Base-by-base conservation (phyloP, 2,797 vertebrate species). In the Onychomys leucogaster region DNA sequence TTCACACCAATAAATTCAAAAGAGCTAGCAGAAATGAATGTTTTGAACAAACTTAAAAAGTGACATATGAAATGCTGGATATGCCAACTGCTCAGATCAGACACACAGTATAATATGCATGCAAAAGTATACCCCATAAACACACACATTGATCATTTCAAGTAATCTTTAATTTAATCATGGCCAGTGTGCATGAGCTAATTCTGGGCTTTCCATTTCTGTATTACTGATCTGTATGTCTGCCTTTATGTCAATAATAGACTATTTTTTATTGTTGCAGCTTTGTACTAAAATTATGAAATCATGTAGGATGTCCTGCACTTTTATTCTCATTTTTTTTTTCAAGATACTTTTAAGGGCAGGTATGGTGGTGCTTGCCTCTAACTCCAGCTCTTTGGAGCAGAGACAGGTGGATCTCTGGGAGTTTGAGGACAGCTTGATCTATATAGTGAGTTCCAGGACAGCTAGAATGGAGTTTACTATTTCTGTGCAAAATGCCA, bases 391-490 rank as follows among this genome's bases (percentile, higher is more conserved):
- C 43, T 34, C 55, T 65, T 43, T 17, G 61, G 29, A 46, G 17
- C 9, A 84, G 27, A 59, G 23, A 65, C 1, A 65, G 27, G 17
- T 7, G 10, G 17, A 23, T 46, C 59, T 23, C 59, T 21, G 16
- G 32, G 41, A 46, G 17, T 7, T 65, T 46, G 17, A 65, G 29
- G 17, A 10, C 82, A 84, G 27, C 41, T 16, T 65, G 11, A 2
- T 46, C 41, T 84, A 17, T 2, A 7, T 29, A 84, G 82, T 84
- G 16, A 65, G 27, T 34, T 65, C 14, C 16, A 65, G 41, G 17
- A 88, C 90, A 90, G 82, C 92, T 78, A 91, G 27, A 41, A n/a
- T 52, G 16, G 55, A 41, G 59, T 83, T 82, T 92, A 67, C 61
- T 90, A 83, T 93, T 82, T 94, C 43, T 46, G 43, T 43, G 67